Conservation (phyloP, 2,888 invertebrate genomes). For the Laspeyria flexula region DNA sequence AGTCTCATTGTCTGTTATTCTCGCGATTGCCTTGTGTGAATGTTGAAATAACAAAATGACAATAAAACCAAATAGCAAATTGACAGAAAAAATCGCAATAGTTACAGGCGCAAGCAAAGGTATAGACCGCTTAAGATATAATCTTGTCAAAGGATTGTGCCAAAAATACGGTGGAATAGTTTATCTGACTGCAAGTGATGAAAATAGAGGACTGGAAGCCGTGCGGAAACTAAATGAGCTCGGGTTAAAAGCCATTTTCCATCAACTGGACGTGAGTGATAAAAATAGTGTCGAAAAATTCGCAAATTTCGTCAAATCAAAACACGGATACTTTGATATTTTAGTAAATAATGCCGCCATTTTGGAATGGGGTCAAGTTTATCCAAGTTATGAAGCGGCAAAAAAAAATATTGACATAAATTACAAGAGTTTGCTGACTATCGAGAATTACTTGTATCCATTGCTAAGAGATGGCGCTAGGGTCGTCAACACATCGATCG, state of each 20-base stretch:
- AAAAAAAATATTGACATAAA: constrained; percentile 73
- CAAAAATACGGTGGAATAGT: constrained; percentile 88
- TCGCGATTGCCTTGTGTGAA: too few species aligned
- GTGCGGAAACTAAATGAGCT: constrained; percentile 85
- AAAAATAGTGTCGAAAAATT: constrained; percentile 85
- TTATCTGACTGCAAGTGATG: constrained; percentile 89
- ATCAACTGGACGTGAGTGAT: constrained; percentile 89
- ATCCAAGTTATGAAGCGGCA: constrained; percentile 75
- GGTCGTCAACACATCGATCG: constrained; percentile 90
- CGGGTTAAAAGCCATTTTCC: constrained; percentile 85
- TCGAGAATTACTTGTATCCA: constrained; percentile 87
- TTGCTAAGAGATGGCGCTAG: constrained; percentile 89
- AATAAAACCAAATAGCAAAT: too few species aligned
- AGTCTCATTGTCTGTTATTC: too few species aligned
- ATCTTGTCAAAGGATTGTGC: constrained; percentile 88
- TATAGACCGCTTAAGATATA: constrained; percentile 89
- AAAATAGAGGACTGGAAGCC: constrained; percentile 84
- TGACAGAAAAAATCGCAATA: constrained; percentile 69
- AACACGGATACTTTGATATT: constrained; percentile 89
- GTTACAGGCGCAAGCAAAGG: constrained; percentile 91
- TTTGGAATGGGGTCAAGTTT: constrained; percentile 68
- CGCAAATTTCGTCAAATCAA: constrained; percentile 83
- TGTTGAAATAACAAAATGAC: too few species aligned
- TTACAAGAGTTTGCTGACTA: constrained; percentile 67
- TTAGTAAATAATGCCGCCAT: constrained; percentile 91